Evolutionary conservation across 1,140 invertebrate species (phyloP).

Genomic region (Mamestra configurata): DNA sequence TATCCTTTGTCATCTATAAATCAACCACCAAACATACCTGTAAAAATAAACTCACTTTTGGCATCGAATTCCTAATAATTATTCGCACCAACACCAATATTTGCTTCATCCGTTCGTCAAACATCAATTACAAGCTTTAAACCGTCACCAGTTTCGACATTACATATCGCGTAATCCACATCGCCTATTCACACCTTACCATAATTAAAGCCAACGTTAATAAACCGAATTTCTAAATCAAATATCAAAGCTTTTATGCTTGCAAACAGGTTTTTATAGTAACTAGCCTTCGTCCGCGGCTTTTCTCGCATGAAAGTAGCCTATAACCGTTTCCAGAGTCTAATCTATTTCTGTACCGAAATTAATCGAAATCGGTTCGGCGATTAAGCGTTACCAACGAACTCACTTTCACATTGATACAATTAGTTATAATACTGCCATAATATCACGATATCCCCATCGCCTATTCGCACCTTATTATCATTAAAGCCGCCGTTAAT

Average conservation of each 20-base stretch:
- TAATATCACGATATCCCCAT: no score
- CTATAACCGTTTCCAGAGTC: no score
- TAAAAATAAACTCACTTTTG: not conserved
- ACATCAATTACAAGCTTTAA: not conserved
- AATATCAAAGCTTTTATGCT: constrained; percentile 53
- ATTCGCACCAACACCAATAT: not conserved
- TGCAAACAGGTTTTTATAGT: constrained; percentile 44
- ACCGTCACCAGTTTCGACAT: not conserved
- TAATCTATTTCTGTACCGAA: no score
- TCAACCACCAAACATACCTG: not conserved
- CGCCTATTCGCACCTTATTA: no score
- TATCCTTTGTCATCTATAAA: no score
- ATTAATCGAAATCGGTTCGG: no score
- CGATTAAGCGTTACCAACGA: no score
- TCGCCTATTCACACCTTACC: constrained; percentile 25
- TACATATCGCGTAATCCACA: constrained; percentile 2
- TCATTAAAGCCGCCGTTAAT: no score
- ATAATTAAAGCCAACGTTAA: constrained; percentile 46
- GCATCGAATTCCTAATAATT: not conserved
- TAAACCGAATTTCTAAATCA: constrained; percentile 56
- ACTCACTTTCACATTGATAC: no score
- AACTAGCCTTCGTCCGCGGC: no score
- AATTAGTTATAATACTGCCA: no score
- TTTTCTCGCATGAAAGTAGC: no score
- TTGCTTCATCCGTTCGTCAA: not conserved